Evolutionary conservation across 1,140 invertebrate genomes (phyloP).

Genomic region (Brachionus paranguensis): DNA sequence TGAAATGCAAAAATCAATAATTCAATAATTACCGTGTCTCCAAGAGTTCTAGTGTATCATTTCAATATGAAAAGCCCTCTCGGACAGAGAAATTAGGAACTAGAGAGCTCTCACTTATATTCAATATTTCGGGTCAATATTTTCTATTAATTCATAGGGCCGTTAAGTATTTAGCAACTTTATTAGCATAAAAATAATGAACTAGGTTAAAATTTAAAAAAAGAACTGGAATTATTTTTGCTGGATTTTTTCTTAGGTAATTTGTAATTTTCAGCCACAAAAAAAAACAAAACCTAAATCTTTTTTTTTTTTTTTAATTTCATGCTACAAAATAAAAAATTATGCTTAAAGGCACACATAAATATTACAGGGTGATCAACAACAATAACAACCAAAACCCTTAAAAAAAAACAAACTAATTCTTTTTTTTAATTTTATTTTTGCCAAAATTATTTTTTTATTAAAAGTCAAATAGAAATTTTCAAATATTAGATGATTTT

Average conservation of each 20-base stretch:
- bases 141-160: background rate
- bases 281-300: background rate
- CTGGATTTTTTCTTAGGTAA: background rate
- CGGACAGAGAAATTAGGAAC: background rate
- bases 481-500: background rate
- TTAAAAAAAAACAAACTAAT: background rate
- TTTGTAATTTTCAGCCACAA: background rate
- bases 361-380: slow-evolving; percentile 18
- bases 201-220: background rate
- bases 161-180: background rate
- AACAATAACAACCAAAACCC: background rate
- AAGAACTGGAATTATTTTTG: background rate
- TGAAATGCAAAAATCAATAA: background rate
- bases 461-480: background rate
- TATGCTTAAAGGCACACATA: background rate
- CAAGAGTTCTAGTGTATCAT: background rate
- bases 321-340: background rate
- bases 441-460: background rate
- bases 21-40: slow-evolving; percentile 3
- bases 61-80: background rate
- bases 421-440: background rate
- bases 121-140: background rate
- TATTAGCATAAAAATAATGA: slow-evolving; percentile 24
- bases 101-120: background rate
- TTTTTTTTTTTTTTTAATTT: background rate